Conservation (phyloP, 2,797 vertebrate genomes). For the Brachyalestes nurse region DNA sequence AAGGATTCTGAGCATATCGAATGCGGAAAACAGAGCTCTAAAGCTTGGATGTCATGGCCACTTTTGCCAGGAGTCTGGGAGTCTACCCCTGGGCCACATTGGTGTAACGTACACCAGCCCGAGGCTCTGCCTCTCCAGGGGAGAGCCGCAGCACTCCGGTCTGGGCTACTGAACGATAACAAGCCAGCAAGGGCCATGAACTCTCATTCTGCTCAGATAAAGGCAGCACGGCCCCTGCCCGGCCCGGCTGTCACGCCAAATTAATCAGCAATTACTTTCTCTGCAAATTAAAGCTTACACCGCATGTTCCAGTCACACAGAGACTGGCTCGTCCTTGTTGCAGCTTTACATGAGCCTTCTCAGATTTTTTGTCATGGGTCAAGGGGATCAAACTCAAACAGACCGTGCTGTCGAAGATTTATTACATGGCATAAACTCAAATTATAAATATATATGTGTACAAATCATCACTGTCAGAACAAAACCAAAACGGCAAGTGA, state of each 20-base stretch:
- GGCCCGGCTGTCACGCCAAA: constrained; percentile 57
- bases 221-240: constrained; percentile 57
- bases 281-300: constrained; percentile 32
- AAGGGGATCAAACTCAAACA: constrained; percentile 17
- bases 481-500: too few relatives aligned
- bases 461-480: neutral
- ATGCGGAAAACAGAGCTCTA: constrained; percentile 51
- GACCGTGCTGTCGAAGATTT: constrained; percentile 2
- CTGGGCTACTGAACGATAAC: constrained; percentile 71
- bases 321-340: constrained; percentile 1
- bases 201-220: constrained; percentile 74
- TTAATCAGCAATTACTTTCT: constrained; percentile 57
- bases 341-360: neutral
- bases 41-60: constrained; percentile 58
- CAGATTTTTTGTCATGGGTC: constrained; percentile 21
- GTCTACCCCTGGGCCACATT: constrained; percentile 63
- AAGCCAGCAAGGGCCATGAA: constrained; percentile 63
- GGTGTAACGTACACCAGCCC: constrained; percentile 67
- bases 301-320: constrained; percentile 17
- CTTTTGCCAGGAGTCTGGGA: constrained; percentile 60
- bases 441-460: neutral
- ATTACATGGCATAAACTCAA: neutral
- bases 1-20: constrained; percentile 50
- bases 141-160: constrained; percentile 64
- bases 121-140: constrained; percentile 60